Evolutionary conservation across 2,113 vertebrate genomes (phyloP), one percentile per base, ranked within the genome.

Genomic region (Ictalurus furcatus): DNA sequence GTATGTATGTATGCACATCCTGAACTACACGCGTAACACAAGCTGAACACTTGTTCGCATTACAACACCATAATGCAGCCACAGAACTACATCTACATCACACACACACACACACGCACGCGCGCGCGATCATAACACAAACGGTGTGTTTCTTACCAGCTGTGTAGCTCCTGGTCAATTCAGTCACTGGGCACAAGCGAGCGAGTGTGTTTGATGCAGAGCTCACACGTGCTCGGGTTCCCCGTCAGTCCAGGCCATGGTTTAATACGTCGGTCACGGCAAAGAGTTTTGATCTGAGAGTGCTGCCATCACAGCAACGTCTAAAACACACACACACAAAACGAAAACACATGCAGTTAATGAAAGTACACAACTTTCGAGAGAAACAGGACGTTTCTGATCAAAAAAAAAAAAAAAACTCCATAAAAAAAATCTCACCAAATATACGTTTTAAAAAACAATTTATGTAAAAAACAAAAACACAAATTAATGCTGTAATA

Each of bases 241-340:
- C 28, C 11, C 67, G 44, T 84, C 40, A 28, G 78, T 83, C 89
- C 85, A 79, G 78, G 88, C 85, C 85, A 85, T 89, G 83, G 83
- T 84, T 76, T 85, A 71, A 71, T 44, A 82, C 28, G 52, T 56
- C 65, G 44, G 52, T 87, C 74, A 61, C 28, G 28, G 67, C 83
- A 63, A 69, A 52, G 37, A 19, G 23, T 67, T n/a, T 30, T 6
- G 63, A 52, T 85, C 61, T 78, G n/a, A 1, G 82, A 81, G 74
- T 48, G 58, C 71, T 65, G 85, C 79, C 87, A 54, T n/a, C 56
- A 87, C 86, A 80, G 37, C 23, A 78, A 76, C 6, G 85, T 56
- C 59, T 78, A 3, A 81, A 63, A 59, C 65, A 84, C n/a, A 87
- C 19, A 82, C 28, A 87, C 30, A 63, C 48, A 48, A 1, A 48